Conservation (phyloP, 2,888 invertebrate species). For the Melanostoma mellinum region DNA sequence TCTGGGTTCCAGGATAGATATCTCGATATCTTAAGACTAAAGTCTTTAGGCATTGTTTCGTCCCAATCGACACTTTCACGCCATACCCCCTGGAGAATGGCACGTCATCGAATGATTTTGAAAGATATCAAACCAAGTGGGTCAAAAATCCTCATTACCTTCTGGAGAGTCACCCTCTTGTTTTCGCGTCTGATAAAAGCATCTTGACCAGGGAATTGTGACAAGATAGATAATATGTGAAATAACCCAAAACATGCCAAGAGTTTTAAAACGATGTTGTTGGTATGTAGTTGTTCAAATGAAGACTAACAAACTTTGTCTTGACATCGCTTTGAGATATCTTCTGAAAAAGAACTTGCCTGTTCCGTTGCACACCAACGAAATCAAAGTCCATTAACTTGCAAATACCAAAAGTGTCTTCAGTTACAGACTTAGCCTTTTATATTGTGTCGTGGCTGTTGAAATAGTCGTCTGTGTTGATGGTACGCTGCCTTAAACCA, state of each 20-base stretch:
- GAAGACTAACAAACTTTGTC: no score
- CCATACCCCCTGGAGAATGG: not conserved
- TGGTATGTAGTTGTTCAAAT: no score
- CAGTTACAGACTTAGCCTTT: not conserved
- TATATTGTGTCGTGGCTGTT: not conserved
- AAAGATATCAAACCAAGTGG: conserved; percentile 4
- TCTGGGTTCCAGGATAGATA: conserved; percentile 10
- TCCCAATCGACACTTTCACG: not conserved
- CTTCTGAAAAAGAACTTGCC: not conserved
- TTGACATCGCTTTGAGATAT: no score
- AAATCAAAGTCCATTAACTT: conserved; percentile 10
- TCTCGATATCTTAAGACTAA: no score
- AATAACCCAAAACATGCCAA: no score
- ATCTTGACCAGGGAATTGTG: no score
- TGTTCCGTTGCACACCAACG: conserved; percentile 6
- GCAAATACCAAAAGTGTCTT: conserved; percentile 4
- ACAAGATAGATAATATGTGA: no score
- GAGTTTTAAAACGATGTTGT: no score
- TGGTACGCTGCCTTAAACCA: not conserved
- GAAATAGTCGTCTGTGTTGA: conserved; percentile 4
- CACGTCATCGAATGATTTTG: conserved; percentile 5
- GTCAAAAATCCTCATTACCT: not conserved
- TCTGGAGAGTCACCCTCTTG: no score
- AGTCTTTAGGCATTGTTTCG: no score
- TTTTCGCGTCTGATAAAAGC: no score